Evolutionary conservation across 2,888 invertebrate genomes (phyloP).

Genomic region (Perizoma affinitatum): DNA sequence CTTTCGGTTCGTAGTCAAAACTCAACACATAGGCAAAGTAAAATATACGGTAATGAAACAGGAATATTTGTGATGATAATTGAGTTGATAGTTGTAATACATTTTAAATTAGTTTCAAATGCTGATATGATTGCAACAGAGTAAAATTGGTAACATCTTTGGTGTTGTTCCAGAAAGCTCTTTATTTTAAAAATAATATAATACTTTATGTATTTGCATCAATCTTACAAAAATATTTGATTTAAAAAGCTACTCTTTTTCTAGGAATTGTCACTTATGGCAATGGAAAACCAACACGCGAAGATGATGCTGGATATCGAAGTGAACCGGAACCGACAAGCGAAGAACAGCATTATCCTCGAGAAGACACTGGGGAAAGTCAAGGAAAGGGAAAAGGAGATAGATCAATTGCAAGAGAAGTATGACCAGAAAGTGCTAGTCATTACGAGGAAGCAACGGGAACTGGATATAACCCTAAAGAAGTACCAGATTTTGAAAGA

Average conservation of each 20-base stretch:
- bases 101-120: too few relatives aligned
- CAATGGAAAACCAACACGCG: conserved; percentile 84
- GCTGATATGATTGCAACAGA: too few relatives aligned
- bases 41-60: neutral
- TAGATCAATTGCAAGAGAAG: conserved; percentile 61
- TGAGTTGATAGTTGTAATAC: too few relatives aligned
- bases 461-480: conserved; percentile 67
- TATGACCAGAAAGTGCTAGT: conserved; percentile 59
- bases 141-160: too few relatives aligned
- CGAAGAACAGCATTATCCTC: conserved; percentile 57
- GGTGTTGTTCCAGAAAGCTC: too few relatives aligned
- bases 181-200: too few relatives aligned
- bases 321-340: conserved; percentile 70
- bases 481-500: conserved; percentile 63
- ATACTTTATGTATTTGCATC: too few relatives aligned
- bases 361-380: conserved; percentile 62
- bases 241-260: neutral
- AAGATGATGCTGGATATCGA: conserved; percentile 84
- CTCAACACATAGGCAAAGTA: too few relatives aligned
- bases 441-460: conserved; percentile 69
- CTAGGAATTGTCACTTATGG: conserved; percentile 81
- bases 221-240: too few relatives aligned
- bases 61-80: neutral
- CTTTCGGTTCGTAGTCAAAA: too few relatives aligned
- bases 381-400: conserved; percentile 63